These are phyloP conservation scores for Sylvietta virens DNA, from an alignment of 2,113 vertebrate species.

Conservation along the genomic window DNA sequence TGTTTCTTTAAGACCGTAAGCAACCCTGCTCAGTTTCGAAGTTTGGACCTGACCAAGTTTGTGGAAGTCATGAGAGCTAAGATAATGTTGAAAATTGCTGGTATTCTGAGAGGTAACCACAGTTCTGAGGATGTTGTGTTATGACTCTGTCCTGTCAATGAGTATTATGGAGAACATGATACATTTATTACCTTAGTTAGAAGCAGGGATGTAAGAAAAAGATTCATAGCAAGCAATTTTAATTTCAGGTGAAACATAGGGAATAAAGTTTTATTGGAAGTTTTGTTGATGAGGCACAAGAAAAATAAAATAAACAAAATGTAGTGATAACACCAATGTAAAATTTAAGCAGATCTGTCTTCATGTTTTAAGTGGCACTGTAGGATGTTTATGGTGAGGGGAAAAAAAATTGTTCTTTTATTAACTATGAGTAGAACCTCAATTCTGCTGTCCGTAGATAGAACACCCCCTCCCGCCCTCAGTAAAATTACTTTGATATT, in stretches of 20 bases:
- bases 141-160: background rate
- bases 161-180: background rate
- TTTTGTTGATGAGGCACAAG: background rate
- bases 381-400: background rate
- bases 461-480: fast-evolving
- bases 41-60: background rate
- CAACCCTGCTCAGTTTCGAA: background rate
- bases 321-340: background rate
- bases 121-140: background rate
- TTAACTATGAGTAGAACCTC: background rate
- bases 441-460: background rate
- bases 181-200: background rate
- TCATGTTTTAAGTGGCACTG: background rate
- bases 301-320: background rate
- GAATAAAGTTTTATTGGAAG: background rate
- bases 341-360: background rate
- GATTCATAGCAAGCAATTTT: background rate
- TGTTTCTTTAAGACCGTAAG: background rate
- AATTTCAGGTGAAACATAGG: background rate
- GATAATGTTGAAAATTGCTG: background rate
- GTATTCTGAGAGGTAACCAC: background rate
- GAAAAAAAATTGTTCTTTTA: background rate
- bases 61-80: background rate
- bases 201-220: background rate
- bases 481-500: background rate